Evolutionary conservation across 2,888 invertebrate species (phyloP).

Genomic region (Acronicta aceris): DNA sequence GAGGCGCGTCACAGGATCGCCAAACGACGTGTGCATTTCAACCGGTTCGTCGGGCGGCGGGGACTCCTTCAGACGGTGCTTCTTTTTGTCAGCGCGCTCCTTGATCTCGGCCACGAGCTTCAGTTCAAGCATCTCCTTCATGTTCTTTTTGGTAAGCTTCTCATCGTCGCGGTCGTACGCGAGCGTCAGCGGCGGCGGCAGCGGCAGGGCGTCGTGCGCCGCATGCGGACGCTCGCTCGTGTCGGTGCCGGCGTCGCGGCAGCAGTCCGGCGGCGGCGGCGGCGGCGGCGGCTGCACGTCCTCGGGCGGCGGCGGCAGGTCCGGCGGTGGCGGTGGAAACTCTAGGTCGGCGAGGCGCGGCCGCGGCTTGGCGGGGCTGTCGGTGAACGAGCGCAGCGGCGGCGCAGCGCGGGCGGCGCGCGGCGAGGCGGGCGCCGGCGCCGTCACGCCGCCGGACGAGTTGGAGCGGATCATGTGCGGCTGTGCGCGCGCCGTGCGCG

Average conservation of each 20-base stretch:
- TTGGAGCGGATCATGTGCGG: conserved; percentile 97
- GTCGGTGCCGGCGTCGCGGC: conserved; percentile 90
- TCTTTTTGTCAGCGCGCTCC: conserved; percentile 92
- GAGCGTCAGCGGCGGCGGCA: conserved; percentile 83
- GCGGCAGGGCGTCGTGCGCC: conserved; percentile 83
- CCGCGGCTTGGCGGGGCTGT: conserved; percentile 92
- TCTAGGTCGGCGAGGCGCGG: conserved; percentile 95
- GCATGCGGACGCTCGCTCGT: conserved; percentile 86
- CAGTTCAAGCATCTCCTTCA: conserved; percentile 95
- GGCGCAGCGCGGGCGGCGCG: conserved; percentile 76
- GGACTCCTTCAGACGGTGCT: conserved; percentile 87
- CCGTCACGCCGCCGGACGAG: conserved; percentile 95
- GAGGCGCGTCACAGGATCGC: conserved; percentile 94
- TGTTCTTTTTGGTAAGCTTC: conserved; percentile 81
- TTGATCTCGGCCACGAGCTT: conserved; percentile 95
- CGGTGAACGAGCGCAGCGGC: conserved; percentile 89
- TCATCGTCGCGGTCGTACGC: conserved; percentile 82
- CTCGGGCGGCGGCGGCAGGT: conserved; percentile 94
- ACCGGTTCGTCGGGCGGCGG: conserved; percentile 73
- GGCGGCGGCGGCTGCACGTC: conserved; percentile 85
- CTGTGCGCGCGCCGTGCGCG: conserved; percentile 91
- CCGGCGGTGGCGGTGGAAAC: conserved; percentile 95
- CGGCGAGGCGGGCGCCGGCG: conserved; percentile 79
- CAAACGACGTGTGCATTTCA: conserved; percentile 76
- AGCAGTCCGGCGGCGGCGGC: conserved; percentile 85